Evolutionary conservation across 2,888 invertebrate genomes (phyloP).

Genomic region (Celastrina argiolus): DNA sequence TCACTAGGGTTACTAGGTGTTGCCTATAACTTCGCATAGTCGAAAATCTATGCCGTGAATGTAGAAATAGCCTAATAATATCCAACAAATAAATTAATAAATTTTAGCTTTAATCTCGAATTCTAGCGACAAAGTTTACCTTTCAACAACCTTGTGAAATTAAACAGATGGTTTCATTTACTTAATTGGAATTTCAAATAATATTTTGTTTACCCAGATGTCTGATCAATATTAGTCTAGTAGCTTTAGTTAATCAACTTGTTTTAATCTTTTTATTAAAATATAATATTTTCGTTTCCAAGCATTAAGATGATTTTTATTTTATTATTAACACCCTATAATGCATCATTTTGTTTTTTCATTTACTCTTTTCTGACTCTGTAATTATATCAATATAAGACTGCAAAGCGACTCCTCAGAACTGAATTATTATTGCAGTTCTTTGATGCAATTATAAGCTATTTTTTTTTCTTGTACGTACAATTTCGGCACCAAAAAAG

Average conservation of each 20-base stretch:
- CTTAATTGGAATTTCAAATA: conserved; percentile 5
- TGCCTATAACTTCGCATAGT: too few relatives aligned
- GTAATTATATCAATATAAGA: not conserved
- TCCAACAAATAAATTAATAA: not conserved
- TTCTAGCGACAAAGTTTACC: not conserved
- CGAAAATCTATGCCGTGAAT: too few relatives aligned
- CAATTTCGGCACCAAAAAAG: not conserved
- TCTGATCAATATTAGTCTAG: not conserved
- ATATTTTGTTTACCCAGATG: not conserved
- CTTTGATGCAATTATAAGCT: not conserved
- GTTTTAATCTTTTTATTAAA: not conserved
- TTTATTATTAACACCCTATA: too few relatives aligned
- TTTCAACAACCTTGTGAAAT: not conserved
- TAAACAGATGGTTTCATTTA: conserved; percentile 1
- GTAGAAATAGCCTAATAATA: not conserved
- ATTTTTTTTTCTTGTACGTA: too few relatives aligned
- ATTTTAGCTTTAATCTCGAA: not conserved
- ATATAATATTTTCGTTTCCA: not conserved
- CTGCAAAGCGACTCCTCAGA: not conserved
- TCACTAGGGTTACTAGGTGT: not conserved
- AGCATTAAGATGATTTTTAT: too few relatives aligned
- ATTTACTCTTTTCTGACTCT: too few relatives aligned
- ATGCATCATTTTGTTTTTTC: too few relatives aligned
- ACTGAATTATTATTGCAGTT: not conserved
- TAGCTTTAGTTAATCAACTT: not conserved